Evolutionary conservation across 2,113 vertebrate species (phyloP), one percentile per base, ranked within the genome.

Genomic region (Semicossyphus pulcher): DNA sequence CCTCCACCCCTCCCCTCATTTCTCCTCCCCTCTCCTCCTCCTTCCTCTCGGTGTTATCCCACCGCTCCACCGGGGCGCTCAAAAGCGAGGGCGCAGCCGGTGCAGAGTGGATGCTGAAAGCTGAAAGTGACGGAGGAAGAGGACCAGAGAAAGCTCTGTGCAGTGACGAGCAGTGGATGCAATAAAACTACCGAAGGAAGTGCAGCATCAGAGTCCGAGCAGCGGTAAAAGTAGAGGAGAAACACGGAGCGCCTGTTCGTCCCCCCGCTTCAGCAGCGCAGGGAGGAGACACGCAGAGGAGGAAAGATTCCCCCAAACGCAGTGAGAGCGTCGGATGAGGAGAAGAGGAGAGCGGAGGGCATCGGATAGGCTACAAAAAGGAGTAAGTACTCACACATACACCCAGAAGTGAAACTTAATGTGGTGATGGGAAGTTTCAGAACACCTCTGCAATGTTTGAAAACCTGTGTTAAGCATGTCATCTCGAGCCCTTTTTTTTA

Each of bases 301-400:
- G 87, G 91, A 90, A 89, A 83, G 76, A 88, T 91, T 92, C 82
- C 69, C 80, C 82, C 14, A 41, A 76, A 85, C 81, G 57, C 84
- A 80, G 83, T 82, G 62, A 86, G 81, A 84, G 81, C 58, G 68
- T 80, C 86, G 74, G 84, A 87, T 89, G 88, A 88, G 87, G 88
- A 91, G 89, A 85, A 76, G 78, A 90, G 89, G 89, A 89, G 89
- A 85, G 89, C 88, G 60, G 88, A 87, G 87, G 88, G 85, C 80
- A 90, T 91, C 47, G 91, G 91, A 87, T 88, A 91, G 88, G 58
- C 58, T 67, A 52, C 67, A 63, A 62, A 66, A 59, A 86, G 80
- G 34, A 92, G 91, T 92, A 20, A 89, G 91, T 85, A 52, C 18
- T 45, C 11, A 5, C 12, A 21, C 6, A 34, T 7, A 67, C 4